These are phyloP conservation scores for Lottia scabra DNA, from an alignment of 2,888 invertebrate species.

Conservation along the genomic window DNA sequence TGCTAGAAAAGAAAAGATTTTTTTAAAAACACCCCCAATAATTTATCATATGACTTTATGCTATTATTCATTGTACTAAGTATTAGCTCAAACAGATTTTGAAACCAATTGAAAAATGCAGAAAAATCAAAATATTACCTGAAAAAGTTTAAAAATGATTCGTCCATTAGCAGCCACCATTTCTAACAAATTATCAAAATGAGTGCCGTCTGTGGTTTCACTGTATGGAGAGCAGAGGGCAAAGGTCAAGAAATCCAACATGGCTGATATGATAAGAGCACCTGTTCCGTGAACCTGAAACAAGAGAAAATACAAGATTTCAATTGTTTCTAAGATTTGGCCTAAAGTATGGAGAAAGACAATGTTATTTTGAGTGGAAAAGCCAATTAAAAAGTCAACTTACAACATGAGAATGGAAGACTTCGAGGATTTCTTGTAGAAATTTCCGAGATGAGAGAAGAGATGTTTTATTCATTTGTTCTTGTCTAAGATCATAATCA, in stretches of 20 bases:
- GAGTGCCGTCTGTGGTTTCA: conserved; percentile 88
- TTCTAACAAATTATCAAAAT: conserved; percentile 85
- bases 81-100: too few species aligned
- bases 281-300: conserved; percentile 90
- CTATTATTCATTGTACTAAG: too few species aligned
- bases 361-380: too few species aligned
- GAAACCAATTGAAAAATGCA: too few species aligned
- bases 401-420: conserved; percentile 96
- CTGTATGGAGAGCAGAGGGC: conserved; percentile 98
- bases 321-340: too few species aligned
- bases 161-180: conserved; percentile 94
- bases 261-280: conserved; percentile 94
- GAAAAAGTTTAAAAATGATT: conserved; percentile 90
- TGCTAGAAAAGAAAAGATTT: conserved; percentile 74
- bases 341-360: too few species aligned
- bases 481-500: conserved; percentile 95
- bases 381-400: conserved; percentile 63
- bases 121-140: conserved; percentile 72
- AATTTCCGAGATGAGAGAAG: conserved; percentile 91
- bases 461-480: conserved; percentile 97
- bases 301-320: conserved; percentile 11
- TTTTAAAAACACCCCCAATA: too few species aligned
- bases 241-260: conserved; percentile 98
- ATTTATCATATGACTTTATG: too few species aligned
- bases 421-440: conserved; percentile 90